These are phyloP conservation scores for Kryptolebias ocellatus DNA, from an alignment of 2,797 vertebrate genomes.

Conservation along the genomic window DNA sequence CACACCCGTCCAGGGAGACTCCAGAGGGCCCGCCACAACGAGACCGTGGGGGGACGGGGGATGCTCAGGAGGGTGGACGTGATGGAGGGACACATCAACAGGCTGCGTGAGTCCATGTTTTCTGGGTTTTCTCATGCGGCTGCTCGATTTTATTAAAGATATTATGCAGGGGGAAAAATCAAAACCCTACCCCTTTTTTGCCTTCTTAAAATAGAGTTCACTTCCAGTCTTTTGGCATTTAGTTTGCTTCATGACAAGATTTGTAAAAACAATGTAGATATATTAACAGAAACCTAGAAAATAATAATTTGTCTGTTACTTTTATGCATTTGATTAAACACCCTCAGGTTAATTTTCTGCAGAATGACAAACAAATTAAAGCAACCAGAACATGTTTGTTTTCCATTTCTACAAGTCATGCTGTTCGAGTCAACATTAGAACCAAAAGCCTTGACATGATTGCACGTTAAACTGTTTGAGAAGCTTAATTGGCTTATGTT, in stretches of 20 bases:
- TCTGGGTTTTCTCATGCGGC: too few relatives aligned
- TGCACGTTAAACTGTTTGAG: background rate
- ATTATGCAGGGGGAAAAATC: too few relatives aligned
- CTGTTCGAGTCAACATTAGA: background rate
- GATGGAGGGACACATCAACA: conserved; percentile 61
- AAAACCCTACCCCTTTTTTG: too few relatives aligned
- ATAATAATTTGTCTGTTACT: too few relatives aligned
- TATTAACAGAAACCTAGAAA: too few relatives aligned
- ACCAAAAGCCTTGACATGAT: background rate
- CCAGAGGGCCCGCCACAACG: conserved; percentile 49
- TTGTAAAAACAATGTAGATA: too few relatives aligned
- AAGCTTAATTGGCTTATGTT: background rate
- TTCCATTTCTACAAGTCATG: too few relatives aligned
- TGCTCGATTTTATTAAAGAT: too few relatives aligned
- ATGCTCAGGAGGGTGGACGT: conserved; percentile 64
- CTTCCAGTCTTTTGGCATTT: too few relatives aligned
- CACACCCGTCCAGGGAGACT: conserved; percentile 42
- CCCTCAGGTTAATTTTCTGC: background rate
- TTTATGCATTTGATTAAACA: too few relatives aligned
- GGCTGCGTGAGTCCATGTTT: conserved; percentile 60
- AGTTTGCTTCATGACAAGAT: too few relatives aligned
- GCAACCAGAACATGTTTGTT: background rate
- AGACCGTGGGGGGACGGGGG: conserved; percentile 39
- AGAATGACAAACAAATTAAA: background rate
- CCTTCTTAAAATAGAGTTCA: too few relatives aligned